Conservation (phyloP, 2,113 vertebrate species). For the Tympanuchus pallidicinctus region DNA sequence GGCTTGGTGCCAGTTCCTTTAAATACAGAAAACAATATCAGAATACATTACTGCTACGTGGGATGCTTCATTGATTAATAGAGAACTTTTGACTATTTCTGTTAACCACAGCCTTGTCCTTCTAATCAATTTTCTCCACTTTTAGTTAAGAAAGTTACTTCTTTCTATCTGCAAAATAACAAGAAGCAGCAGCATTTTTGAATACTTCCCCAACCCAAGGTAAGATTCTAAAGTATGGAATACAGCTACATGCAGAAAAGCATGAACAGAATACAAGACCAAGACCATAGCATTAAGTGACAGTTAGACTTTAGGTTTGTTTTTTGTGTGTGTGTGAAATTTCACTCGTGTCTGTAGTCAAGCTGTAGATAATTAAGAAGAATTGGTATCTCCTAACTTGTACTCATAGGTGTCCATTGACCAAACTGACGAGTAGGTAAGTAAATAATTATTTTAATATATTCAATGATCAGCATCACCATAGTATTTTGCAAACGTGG, state of each 20-base stretch:
- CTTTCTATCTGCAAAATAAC: background rate
- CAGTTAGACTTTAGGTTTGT: background rate
- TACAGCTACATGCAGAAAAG: background rate
- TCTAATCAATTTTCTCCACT: constrained; percentile 26
- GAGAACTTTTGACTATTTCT: constrained; percentile 24
- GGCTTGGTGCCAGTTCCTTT: constrained; percentile 36
- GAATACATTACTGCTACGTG: constrained; percentile 21
- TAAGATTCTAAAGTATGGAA: background rate
- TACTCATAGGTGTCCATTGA: background rate
- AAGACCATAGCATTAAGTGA: background rate
- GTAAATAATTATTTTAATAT: background rate
- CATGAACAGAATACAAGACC: background rate
- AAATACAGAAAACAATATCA: background rate
- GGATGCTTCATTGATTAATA: constrained; percentile 27
- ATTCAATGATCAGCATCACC: background rate
- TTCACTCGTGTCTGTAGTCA: background rate
- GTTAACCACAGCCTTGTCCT: constrained; percentile 3
- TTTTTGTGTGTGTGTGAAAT: background rate
- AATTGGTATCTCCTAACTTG: background rate
- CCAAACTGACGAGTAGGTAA: background rate
- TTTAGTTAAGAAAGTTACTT: constrained; percentile 26
- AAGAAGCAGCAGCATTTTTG: background rate
- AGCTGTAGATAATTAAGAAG: background rate
- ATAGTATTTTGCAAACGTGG: background rate
- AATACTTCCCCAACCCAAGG: background rate